Base-by-base conservation (phyloP, 2,113 vertebrate genomes). In the Nothoprocta perdicaria region DNA sequence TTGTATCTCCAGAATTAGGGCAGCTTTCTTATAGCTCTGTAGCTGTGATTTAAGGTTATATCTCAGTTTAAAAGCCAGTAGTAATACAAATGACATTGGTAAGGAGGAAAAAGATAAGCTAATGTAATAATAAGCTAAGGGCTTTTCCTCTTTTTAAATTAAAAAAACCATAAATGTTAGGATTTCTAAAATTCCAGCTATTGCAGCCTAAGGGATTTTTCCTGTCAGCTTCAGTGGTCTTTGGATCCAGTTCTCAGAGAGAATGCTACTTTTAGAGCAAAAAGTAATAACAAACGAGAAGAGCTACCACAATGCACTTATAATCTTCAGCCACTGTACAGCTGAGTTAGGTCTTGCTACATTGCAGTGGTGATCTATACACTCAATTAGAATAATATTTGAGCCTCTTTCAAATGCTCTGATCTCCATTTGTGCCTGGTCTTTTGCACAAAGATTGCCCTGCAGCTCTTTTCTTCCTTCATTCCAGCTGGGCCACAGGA, bases 1-100 rank as follows among this genome's bases (percentile, higher is more conserved):
- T 38, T 89, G 31, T 60, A 57, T 86, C 89, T 43, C 76, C 65
- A 72, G 83, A 91, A 80, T 90, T 65, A 92, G 83, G 91, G 80
- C 22, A 67, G 22, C 1, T n/a, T 85, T 85, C 82, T 88, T 91
- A 46, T 46, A 71, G 50, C 55, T 68, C 65, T 75, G 16, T 38
- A 61, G 61, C 76, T 90, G 29, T 83, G 88, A 95, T 67, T 89
- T 57, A 80, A 52, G 61, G 55, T 91, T 88, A 84, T 68, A 88
- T 16, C 57, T 77, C 45, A 14, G 38, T 78, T 91, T 61, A 86
- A 89, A 83, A 80, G 52, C 38, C 68, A 35, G 57, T 55, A 23
- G 43, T 46, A 43, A 65, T 61, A 72, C 65, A 84, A 18, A 31
- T 86, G 69, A 41, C 43, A 50, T 4, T 60, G 43, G 66, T 82